Conservation (phyloP, 2,888 invertebrate genomes). For the Netelia virgata region DNA sequence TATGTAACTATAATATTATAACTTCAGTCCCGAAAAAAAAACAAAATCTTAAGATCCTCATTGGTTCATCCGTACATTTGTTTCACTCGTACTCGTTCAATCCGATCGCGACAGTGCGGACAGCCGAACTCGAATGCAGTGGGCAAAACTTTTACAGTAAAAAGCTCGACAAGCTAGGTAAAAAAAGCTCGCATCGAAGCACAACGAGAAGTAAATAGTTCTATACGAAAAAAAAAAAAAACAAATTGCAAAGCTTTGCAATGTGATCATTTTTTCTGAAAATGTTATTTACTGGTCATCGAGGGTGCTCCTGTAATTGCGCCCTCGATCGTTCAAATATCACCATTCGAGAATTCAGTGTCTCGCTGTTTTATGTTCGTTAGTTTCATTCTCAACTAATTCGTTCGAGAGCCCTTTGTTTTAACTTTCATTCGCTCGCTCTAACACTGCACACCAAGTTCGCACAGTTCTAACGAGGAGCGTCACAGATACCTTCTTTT, state of each 20-base stretch:
- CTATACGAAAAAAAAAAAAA: slow-evolving; percentile 29
- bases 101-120: not conserved
- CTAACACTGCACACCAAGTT: slow-evolving; percentile 16
- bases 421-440: slow-evolving; percentile 24
- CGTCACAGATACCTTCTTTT: slow-evolving; percentile 24
- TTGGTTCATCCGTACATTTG: slow-evolving; percentile 33
- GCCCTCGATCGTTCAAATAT: slow-evolving; percentile 35
- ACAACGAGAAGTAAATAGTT: slow-evolving; percentile 45
- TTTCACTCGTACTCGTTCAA: slow-evolving; percentile 52
- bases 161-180: slow-evolving; percentile 64
- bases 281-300: slow-evolving; percentile 24
- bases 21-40: slow-evolving; percentile 73
- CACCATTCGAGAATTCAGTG: slow-evolving; percentile 38
- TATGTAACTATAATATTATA: slow-evolving; percentile 70
- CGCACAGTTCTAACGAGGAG: not conserved
- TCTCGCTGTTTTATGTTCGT: slow-evolving; percentile 31
- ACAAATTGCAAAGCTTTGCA: slow-evolving; percentile 7
- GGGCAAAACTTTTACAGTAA: slow-evolving; percentile 29
- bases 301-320: not conserved
- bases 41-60: slow-evolving; percentile 54
- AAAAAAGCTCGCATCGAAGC: slow-evolving; percentile 58
- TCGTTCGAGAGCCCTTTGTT: slow-evolving; percentile 18
- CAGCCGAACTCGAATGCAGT: not conserved
- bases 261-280: slow-evolving; percentile 14
- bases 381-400: slow-evolving; percentile 29